phyloP scores from a whole-genome alignment of 2,797 vertebrate species.

The Ceryle rudis region DNA sequence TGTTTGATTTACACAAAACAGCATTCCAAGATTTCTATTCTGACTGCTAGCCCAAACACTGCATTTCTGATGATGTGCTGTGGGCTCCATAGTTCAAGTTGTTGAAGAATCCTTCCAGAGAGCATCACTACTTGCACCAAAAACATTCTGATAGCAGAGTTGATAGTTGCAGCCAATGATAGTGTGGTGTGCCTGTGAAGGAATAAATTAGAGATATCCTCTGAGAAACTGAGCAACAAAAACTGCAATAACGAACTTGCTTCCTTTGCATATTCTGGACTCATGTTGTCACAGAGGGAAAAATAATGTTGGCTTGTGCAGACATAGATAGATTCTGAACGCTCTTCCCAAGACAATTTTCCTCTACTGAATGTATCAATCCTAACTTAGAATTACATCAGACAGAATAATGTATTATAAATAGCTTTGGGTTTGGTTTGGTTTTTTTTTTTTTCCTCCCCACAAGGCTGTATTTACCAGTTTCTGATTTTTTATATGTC shows the following conservation, averaged over 20 bases:
- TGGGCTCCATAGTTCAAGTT: neutral
- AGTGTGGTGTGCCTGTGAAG: neutral
- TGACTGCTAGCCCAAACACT: neutral
- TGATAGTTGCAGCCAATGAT: neutral
- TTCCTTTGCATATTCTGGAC: neutral
- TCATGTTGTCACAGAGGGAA: neutral
- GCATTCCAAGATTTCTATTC: neutral
- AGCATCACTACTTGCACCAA: neutral
- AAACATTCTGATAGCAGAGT: neutral
- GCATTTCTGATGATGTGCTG: neutral
- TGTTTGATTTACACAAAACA: fast-evolving
- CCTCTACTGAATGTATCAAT: neutral
- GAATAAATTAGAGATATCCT: neutral
- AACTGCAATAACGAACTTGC: neutral
- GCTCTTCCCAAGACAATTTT: neutral
- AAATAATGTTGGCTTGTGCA: neutral
- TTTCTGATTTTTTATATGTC: neutral
- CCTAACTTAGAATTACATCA: neutral
- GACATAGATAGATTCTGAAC: neutral
- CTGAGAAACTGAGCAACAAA: neutral
- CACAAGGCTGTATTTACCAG: neutral
- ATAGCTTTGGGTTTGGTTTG: neutral
- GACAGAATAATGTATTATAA: neutral
- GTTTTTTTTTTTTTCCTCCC: neutral
- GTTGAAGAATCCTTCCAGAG: neutral